Evolutionary conservation across 1,140 invertebrate genomes (phyloP).

Genomic region (Rhyzopertha dominica): DNA sequence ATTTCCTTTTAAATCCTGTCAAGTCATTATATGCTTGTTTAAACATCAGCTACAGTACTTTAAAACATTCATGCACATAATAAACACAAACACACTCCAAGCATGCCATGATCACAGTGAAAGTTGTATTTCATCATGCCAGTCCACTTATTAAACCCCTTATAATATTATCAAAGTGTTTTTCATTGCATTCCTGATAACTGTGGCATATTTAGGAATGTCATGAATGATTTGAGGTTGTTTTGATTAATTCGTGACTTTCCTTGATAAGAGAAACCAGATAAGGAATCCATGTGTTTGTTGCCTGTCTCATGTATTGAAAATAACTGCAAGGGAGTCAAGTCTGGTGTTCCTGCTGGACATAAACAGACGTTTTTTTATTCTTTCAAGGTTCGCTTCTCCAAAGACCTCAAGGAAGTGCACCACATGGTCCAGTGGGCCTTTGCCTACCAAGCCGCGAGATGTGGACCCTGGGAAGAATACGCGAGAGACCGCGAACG

Average conservation of each 20-base stretch:
- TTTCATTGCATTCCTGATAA: too few relatives aligned
- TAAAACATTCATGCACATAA: too few relatives aligned
- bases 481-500: conserved; percentile 55
- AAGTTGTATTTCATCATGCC: too few relatives aligned
- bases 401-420: conserved; percentile 46
- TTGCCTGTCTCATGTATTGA: background rate
- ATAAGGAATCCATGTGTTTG: background rate
- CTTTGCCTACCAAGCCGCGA: conserved; percentile 57
- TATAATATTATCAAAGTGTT: too few relatives aligned
- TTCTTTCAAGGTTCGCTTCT: conserved; percentile 58
- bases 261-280: background rate
- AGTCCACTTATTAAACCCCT: too few relatives aligned
- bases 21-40: too few relatives aligned
- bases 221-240: background rate
- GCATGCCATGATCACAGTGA: too few relatives aligned
- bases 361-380: conserved; percentile 8
- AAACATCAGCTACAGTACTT: too few relatives aligned
- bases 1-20: too few relatives aligned
- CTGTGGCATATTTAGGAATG: background rate
- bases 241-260: background rate
- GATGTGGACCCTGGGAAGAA: conserved; percentile 61
- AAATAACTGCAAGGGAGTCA: background rate
- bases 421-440: conserved; percentile 59
- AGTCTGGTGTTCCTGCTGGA: too few relatives aligned
- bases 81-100: too few relatives aligned